Evolutionary conservation across 2,888 invertebrate species (phyloP).

Genomic region (Meteorus cinctellus): DNA sequence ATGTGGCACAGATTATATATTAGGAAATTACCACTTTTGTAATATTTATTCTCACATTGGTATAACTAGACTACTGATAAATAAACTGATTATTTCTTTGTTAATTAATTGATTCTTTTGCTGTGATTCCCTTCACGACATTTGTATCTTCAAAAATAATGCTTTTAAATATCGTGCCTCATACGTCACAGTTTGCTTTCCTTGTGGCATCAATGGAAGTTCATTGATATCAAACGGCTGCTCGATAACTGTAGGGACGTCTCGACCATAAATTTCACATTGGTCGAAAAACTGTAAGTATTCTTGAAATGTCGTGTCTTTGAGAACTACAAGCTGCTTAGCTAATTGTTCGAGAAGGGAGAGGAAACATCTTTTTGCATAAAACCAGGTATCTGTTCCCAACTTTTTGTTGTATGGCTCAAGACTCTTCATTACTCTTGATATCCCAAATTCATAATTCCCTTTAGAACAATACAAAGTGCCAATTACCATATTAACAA

Average conservation of each 20-base stretch:
- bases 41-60: constrained; percentile 43
- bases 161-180: constrained; percentile 90
- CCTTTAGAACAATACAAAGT: constrained; percentile 99
- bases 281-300: constrained; percentile 92
- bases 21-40: constrained; percentile 66
- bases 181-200: constrained; percentile 92
- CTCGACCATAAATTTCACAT: constrained; percentile 92
- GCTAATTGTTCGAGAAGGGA: constrained; percentile 93
- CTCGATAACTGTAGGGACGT: constrained; percentile 88
- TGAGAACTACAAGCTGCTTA: constrained; percentile 91
- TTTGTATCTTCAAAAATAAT: constrained; percentile 82
- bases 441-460: constrained; percentile 99
- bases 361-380: constrained; percentile 95
- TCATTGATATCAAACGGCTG: constrained; percentile 85
- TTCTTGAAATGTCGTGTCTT: constrained; percentile 90
- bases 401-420: constrained; percentile 95
- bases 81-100: neutral
- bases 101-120: neutral
- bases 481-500: constrained; percentile 98
- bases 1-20: constrained; percentile 83
- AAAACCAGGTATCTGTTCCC: constrained; percentile 99
- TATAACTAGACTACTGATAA: constrained; percentile 1
- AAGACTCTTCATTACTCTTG: constrained; percentile 96
- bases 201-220: constrained; percentile 79
- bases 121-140: constrained; percentile 56